phyloP scores from a whole-genome alignment of 1,140 invertebrate species.

The Lysiphlebus fabarum region DNA sequence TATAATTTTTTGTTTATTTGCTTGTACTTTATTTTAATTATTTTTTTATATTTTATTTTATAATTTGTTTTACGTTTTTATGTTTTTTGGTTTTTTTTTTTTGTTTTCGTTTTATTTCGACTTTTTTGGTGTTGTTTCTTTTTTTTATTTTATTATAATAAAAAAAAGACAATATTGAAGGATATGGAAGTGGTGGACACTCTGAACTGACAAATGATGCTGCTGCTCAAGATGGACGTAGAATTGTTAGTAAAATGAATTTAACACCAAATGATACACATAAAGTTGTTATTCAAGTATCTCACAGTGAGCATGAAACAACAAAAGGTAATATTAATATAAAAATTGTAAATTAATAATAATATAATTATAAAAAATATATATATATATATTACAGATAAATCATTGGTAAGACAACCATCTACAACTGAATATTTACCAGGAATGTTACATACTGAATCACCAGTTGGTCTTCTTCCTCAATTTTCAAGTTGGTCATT shows the following conservation, averaged over 20 bases:
- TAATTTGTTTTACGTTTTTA: background rate
- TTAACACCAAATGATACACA: conserved; percentile 48
- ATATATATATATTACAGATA: conserved; percentile 51
- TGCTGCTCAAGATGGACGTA: conserved; percentile 34
- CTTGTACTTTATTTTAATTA: too few species aligned
- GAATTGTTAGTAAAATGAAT: conserved; percentile 43
- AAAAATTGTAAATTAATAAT: background rate
- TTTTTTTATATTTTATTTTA: conserved; percentile 11
- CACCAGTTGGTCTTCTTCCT: conserved; percentile 75
- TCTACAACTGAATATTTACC: conserved; percentile 88
- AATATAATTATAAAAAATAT: background rate
- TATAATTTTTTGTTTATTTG: too few species aligned
- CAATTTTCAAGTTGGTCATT: conserved; percentile 92
- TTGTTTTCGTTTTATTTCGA: conserved; percentile 9
- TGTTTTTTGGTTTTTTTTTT: conserved; percentile 13
- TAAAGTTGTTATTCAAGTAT: conserved; percentile 55
- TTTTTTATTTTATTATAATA: background rate
- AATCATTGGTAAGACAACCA: conserved; percentile 65
- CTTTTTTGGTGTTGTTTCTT: conserved; percentile 3
- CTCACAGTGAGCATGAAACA: conserved; percentile 46
- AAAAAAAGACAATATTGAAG: conserved; percentile 42
- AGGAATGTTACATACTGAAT: conserved; percentile 81
- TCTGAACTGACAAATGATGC: conserved; percentile 42
- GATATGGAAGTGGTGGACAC: conserved; percentile 46
- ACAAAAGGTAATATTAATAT: conserved; percentile 42